Percentiles rank a stretch among this genome's conserved stretches.
phyloP scores from a whole-genome alignment of 2,113 vertebrate species.

The Oxyura jamaicensis region DNA sequence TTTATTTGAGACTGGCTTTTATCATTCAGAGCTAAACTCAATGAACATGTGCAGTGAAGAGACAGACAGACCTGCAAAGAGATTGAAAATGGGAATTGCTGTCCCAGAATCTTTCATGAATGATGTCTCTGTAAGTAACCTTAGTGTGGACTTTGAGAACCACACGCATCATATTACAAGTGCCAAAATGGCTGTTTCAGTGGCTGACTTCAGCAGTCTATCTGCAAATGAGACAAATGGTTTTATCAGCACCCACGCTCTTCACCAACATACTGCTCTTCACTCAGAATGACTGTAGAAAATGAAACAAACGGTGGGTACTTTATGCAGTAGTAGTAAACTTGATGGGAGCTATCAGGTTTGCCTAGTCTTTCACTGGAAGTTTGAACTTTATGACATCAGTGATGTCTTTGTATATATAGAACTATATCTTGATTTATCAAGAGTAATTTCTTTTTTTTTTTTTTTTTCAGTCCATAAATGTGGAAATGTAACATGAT shows the following conservation, averaged over 20 bases:
- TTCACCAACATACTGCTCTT: slow-evolving; percentile 92
- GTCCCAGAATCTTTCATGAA: slow-evolving; percentile 91
- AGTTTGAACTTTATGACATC: slow-evolving; percentile 97
- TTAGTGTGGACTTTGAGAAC: slow-evolving; percentile 92
- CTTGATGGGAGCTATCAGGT: slow-evolving; percentile 80
- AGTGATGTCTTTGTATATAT: slow-evolving; percentile 99
- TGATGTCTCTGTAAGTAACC: slow-evolving; percentile 92
- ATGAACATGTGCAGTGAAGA: slow-evolving; percentile 89
- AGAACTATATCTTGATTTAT: slow-evolving; percentile 99
- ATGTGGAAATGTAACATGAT: slow-evolving; percentile 86
- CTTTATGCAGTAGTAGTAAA: slow-evolving; percentile 71
- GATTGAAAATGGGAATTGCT: slow-evolving; percentile 93
- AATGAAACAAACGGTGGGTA: slow-evolving; percentile 25
- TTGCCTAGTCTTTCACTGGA: slow-evolving; percentile 97
- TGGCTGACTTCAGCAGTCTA: slow-evolving; percentile 95
- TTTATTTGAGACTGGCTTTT: slow-evolving; percentile 96
- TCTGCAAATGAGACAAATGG: slow-evolving; percentile 88
- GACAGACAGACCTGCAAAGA: slow-evolving; percentile 90
- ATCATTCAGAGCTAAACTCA: slow-evolving; percentile 90
- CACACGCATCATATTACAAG: slow-evolving; percentile 91
- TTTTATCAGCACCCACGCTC: slow-evolving; percentile 87
- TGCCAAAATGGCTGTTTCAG: slow-evolving; percentile 96
- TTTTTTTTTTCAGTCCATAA: slow-evolving; percentile 84
- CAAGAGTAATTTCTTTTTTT: slow-evolving; percentile 96
- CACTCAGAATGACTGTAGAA: slow-evolving; percentile 89